Evolutionary conservation across 2,888 invertebrate genomes (phyloP).

Genomic region (Lepidocyrtoides sp.): DNA sequence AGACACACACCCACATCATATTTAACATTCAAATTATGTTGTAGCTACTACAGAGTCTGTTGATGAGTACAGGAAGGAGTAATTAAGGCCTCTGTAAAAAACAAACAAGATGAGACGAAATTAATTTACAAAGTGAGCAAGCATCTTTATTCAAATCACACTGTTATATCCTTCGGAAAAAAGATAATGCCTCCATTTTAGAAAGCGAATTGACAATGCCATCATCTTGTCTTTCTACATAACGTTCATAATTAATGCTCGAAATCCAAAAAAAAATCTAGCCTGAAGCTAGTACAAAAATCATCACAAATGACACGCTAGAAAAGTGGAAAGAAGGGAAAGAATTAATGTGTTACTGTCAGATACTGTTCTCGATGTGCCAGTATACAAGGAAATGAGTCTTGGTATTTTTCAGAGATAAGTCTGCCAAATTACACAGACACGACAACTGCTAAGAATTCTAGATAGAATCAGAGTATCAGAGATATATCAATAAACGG

Average conservation of each 20-base stretch:
- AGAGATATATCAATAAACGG: no score
- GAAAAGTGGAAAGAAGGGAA: no score
- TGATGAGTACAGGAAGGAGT: neutral
- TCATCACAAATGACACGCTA: no score
- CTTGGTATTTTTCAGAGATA: no score
- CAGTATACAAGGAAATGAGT: no score
- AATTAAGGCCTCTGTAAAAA: constrained; percentile 2
- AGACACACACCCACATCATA: neutral
- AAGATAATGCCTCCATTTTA: neutral
- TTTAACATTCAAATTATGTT: neutral
- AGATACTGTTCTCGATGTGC: no score
- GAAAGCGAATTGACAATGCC: neutral
- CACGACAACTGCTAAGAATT: no score
- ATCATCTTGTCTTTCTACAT: neutral
- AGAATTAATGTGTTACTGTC: no score
- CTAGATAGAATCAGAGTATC: no score
- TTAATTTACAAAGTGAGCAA: neutral
- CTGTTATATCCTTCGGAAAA: neutral
- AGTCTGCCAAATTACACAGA: no score
- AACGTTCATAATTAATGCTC: neutral
- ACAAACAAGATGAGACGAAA: neutral
- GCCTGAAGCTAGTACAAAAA: no score
- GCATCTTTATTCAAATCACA: constrained; percentile 7
- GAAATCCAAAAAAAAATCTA: neutral
- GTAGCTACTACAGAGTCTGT: neutral